Evolutionary conservation across 2,888 invertebrate genomes (phyloP).

Genomic region (Leucania comma): DNA sequence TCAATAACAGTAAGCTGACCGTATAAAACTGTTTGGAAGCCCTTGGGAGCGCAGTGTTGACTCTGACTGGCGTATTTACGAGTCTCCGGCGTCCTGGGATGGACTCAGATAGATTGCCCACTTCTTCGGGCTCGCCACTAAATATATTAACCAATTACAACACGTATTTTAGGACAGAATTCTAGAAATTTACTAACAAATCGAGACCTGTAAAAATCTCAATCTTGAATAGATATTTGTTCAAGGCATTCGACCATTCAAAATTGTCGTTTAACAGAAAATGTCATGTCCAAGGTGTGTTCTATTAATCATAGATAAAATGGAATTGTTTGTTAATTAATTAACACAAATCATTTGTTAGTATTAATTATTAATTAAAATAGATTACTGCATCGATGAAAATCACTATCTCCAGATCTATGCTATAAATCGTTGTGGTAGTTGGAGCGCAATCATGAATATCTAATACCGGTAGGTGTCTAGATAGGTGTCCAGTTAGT

Average conservation of each 20-base stretch:
- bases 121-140: constrained; percentile 72
- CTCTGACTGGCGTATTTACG: constrained; percentile 77
- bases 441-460: constrained; percentile 77
- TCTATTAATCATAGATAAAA: constrained; percentile 58
- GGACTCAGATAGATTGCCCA: constrained; percentile 78
- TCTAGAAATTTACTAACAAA: constrained; percentile 11
- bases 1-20: constrained; percentile 66
- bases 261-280: constrained; percentile 34
- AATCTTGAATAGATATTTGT: constrained; percentile 23
- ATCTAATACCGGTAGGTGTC: constrained; percentile 78
- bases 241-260: constrained; percentile 32
- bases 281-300: constrained; percentile 40
- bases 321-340: constrained; percentile 52
- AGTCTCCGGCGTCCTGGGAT: constrained; percentile 72
- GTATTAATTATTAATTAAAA: constrained; percentile 67
- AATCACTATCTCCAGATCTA: constrained; percentile 62
- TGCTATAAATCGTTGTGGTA: constrained; percentile 66
- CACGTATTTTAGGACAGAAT: constrained; percentile 51
- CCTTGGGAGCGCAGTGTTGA: constrained; percentile 71
- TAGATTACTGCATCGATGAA: constrained; percentile 64
- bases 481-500: constrained; percentile 81
- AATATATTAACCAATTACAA: constrained; percentile 73
- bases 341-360: constrained; percentile 57
- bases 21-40: constrained; percentile 65
- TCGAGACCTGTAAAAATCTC: constrained; percentile 27